Evolutionary conservation across 2,797 vertebrate species (phyloP).

Genomic region (Sphenopsis melanotis): DNA sequence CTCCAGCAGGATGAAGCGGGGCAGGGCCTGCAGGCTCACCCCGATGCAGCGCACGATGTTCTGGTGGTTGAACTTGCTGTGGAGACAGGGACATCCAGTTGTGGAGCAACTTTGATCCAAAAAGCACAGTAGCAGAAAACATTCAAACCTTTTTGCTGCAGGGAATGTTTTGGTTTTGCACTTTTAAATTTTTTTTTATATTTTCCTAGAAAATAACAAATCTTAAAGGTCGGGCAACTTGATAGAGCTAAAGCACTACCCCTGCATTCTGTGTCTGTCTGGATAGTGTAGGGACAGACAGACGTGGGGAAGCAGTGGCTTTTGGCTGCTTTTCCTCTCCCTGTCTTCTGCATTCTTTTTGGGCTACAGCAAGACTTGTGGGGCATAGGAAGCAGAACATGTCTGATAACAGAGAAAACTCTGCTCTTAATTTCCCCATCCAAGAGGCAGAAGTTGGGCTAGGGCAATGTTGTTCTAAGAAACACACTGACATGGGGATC

Average conservation of each 20-base stretch:
- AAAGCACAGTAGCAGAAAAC: not conserved
- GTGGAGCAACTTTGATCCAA: not conserved
- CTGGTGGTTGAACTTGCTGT: conserved; percentile 98
- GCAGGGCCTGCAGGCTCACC: conserved; percentile 94
- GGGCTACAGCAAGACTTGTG: not conserved
- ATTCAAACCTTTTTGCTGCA: not conserved
- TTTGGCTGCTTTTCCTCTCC: not conserved
- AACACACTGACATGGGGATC: not conserved
- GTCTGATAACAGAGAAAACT: not conserved
- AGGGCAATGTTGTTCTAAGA: not conserved
- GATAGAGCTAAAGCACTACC: not conserved
- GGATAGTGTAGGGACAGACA: not conserved
- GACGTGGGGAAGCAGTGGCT: not conserved
- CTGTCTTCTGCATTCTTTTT: not conserved
- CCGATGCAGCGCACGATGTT: conserved; percentile 96
- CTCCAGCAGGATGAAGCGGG: conserved; percentile 95
- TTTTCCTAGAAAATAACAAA: not conserved
- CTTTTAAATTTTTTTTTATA: too few species aligned
- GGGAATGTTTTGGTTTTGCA: not conserved
- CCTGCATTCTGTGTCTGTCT: not conserved
- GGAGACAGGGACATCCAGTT: not conserved
- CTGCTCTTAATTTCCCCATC: not conserved
- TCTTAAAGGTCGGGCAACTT: not conserved
- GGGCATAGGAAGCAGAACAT: not conserved
- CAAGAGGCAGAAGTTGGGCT: not conserved